phyloP scores from a whole-genome alignment of 64 coral and sea anemone species.

The Hydrozoanthus tunicans region DNA sequence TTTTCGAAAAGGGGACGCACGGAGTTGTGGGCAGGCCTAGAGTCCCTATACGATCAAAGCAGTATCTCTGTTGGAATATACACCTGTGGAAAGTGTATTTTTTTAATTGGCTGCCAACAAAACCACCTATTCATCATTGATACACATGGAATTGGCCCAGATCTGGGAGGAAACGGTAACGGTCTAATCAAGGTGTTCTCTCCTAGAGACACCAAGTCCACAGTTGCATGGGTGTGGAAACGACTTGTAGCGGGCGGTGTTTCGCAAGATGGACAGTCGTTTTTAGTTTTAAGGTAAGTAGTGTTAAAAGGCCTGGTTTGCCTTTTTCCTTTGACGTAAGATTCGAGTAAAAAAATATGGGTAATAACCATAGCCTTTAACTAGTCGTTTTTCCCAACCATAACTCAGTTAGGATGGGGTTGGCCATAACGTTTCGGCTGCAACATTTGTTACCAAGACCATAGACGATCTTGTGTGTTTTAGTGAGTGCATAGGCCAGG shows the following conservation, averaged over 20 bases:
- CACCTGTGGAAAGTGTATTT: conserved; percentile 60
- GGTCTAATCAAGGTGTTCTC: conserved; percentile 55
- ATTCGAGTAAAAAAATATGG: no score
- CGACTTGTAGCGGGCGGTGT: conserved; percentile 42
- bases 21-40: not conserved
- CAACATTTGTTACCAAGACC: no score
- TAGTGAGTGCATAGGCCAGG: no score
- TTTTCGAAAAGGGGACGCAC: not conserved
- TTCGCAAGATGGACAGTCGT: no score
- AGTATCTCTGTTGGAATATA: conserved; percentile 37
- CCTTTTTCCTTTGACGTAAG: no score
- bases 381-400: no score
- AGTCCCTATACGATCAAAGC: not conserved
- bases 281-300: no score
- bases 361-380: no score
- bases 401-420: no score
- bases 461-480: no score
- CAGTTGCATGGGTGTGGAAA: conserved; percentile 41
- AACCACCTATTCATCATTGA: conserved; percentile 41
- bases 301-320: no score
- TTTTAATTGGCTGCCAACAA: conserved; percentile 57
- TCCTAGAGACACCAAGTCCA: not conserved
- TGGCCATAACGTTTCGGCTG: no score
- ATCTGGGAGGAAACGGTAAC: conserved; percentile 66
- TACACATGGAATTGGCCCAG: conserved; percentile 57